Base-by-base conservation (phyloP, 2,888 invertebrate genomes). In the Baronia brevicornis region DNA sequence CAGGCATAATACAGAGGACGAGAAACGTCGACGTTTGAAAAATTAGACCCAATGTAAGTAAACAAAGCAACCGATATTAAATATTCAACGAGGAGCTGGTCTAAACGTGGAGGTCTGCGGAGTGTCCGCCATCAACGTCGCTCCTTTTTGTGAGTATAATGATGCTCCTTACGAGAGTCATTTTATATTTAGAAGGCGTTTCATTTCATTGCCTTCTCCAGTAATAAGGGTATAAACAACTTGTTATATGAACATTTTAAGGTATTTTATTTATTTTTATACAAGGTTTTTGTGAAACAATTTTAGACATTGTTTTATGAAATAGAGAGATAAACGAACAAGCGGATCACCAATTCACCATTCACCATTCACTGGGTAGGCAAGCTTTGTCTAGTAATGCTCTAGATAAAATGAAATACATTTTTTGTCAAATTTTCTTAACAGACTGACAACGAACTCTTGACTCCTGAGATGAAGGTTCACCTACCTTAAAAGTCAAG, bases 81-180 rank as follows among this genome's bases (percentile, higher is more conserved):
- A 69, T 68, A 74, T 74, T 75, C 60, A 72, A 53, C 46, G 51
- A 48, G 46, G 60, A 61, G 60, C 69, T 61, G 57, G 56, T 50
- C 48, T 61, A 59, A 68, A 58, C 55, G 60, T 33, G 47, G 39
- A 44, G 51, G 51, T 45, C 41, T 48, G n/a, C n/a, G 24, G 59
- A 63, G 61, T 54, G 56, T 56, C 51, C 39, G 61, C 64, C 60
- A 59, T 67, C 66, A 63, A 53, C 27, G 51, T 34, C 39, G 43
- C 42, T 37, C 52, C 57, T 47, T 62, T 64, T 53, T 51, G 46
- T 40, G 39, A 47, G 39, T 38, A 36, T 41, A 37, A 44, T 36
- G 40, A 43, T 46, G 44, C 47, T 48, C 43, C 38, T 43, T 44
- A 41, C 28, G 41, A 44, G 45, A 44, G 51, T 46, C 57, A 70